Base-by-base conservation (phyloP, 2,888 invertebrate species). In the Dysmachus trigonus region DNA sequence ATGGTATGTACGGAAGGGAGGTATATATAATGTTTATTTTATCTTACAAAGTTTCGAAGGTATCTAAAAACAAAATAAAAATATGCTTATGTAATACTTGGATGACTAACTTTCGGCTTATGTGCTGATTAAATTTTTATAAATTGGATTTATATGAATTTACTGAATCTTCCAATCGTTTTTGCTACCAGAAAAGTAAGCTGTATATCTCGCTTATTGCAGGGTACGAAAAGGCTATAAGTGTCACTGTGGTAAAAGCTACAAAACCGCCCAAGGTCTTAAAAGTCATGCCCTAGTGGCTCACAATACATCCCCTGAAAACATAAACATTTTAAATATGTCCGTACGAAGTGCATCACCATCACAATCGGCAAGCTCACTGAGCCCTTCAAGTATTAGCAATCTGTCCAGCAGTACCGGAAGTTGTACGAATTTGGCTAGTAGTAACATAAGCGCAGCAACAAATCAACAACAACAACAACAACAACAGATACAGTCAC, bases 161-260 rank as follows among this genome's bases (percentile, higher is more conserved):
- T 10, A 27, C 18, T 1, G 2, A 10, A 38, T 41, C 10, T 13
- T 3, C 38, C 10, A 38, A 38, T 38, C 10, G 13, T 38, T 1
- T 38, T 4, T 30, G 15, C 15, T 5, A 72, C 6, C 22, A n/a
- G 72, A 72, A 15, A 30, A 30, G 15, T 72, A 72, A 72, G 27
- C 13, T 22, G 1, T 30, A 30, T 30, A 1, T 72, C n/a, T 41
- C 7, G 13, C 35, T 30, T 33, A 31, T 73, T 93, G 62, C 93
- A 96, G 96, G 93, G 94, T 96, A 91, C 95, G 95, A 91, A 96
- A 96, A 93, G 95, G 95, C 71, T 96, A 95, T 93, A 95, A 95
- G 91, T 97, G 97, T 92, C 95, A 95, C 91, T 97, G 97, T 93
- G 96, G 96, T 90, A 97, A 97, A 93, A 96, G 95, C 91, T 97